Percentiles rank a stretch among this genome's conserved stretches.
phyloP scores from a whole-genome alignment of 1,140 invertebrate species.

The Rhagoletis zephyria region DNA sequence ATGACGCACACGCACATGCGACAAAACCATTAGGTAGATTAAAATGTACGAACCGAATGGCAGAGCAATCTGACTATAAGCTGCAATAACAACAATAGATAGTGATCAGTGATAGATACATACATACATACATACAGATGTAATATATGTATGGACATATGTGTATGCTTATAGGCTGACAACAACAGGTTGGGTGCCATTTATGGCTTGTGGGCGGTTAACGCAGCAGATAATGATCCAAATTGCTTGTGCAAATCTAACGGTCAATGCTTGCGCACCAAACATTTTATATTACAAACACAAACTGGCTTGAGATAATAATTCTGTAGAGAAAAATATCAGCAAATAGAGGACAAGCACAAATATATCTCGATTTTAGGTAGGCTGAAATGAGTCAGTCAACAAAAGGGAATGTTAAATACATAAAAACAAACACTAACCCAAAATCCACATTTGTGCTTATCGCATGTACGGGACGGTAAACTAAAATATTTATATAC shows the following conservation, averaged over 20 bases:
- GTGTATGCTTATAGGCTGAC: background rate
- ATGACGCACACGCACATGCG: background rate
- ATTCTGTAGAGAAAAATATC: background rate
- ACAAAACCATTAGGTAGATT: constrained; percentile 34
- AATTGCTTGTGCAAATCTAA: constrained; percentile 22
- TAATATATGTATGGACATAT: no score
- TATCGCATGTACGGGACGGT: no score
- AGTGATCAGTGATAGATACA: background rate
- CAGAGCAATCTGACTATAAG: background rate
- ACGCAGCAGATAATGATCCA: background rate
- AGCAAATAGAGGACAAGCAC: background rate
- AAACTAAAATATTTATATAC: no score
- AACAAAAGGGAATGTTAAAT: background rate
- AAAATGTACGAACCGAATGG: constrained; percentile 1
- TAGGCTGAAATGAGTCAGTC: no score
- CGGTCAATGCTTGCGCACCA: constrained; percentile 1
- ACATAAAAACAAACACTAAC: background rate
- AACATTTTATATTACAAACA: constrained; percentile 21
- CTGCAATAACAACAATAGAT: background rate
- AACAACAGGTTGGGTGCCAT: constrained; percentile 3
- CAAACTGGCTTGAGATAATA: constrained; percentile 18
- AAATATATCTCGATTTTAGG: background rate
- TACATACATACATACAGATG: no score
- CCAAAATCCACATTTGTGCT: background rate
- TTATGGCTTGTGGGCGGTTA: background rate